Evolutionary conservation across 37 sponge, comb jelly and placozoan species (phyloP).

Genomic region (Haliclona indistincta): DNA sequence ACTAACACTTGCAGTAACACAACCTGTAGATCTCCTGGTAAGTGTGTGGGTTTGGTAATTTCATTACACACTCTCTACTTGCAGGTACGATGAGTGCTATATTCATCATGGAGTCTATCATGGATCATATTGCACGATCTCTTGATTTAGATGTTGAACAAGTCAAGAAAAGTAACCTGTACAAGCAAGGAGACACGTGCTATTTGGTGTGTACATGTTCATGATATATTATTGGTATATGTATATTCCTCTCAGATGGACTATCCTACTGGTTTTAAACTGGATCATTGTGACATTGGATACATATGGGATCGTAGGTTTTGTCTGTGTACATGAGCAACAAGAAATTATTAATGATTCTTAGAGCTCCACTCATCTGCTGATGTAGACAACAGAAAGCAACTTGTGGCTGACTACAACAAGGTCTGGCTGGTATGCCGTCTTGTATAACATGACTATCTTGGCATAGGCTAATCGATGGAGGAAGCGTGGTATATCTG

Average conservation of each 20-base stretch:
- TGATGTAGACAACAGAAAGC: conserved; percentile 48
- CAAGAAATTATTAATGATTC: not conserved
- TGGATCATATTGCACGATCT: conserved; percentile 72
- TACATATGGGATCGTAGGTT: conserved; percentile 69
- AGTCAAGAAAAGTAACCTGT: conserved; percentile 63
- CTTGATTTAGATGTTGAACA: conserved; percentile 44
- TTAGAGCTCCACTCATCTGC: conserved; percentile 62
- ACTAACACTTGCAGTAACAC: conserved; percentile 64
- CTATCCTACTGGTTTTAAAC: conserved; percentile 3
- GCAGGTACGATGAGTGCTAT: conserved; percentile 64
- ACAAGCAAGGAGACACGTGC: conserved; percentile 50
- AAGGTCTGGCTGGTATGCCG: conserved; percentile 27
- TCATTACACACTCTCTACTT: not conserved
- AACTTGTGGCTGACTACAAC: conserved; percentile 42
- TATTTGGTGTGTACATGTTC: not conserved
- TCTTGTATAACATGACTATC: not conserved
- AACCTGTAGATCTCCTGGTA: conserved; percentile 73
- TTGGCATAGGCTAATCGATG: conserved; percentile 66
- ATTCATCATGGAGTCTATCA: conserved; percentile 76
- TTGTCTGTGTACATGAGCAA: not conserved
- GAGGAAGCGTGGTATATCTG: conserved; percentile 60
- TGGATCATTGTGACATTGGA: conserved; percentile 70
- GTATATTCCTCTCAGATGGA: not conserved
- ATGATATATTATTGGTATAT: not conserved
- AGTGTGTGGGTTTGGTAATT: not conserved